Conservation (phyloP, 2,888 invertebrate genomes). For the Drosophila subquinaria region DNA sequence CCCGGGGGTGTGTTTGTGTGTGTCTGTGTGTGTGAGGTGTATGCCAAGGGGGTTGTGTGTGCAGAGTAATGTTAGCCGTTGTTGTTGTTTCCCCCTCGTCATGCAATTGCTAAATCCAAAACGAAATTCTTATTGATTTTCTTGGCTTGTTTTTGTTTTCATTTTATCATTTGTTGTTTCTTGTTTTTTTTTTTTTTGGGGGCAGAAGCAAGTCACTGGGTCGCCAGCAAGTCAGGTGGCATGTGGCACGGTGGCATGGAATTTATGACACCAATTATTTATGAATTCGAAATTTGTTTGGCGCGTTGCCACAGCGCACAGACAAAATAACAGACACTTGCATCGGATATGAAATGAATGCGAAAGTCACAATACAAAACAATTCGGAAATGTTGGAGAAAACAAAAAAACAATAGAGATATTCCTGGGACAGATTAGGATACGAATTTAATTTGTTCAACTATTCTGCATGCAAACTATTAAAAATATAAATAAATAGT, state of each 20-base stretch:
- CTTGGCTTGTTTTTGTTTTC: constrained; percentile 28
- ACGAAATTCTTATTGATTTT: constrained; percentile 69
- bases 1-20: constrained; percentile 4
- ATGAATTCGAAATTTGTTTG: constrained; percentile 80
- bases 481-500: too few species aligned
- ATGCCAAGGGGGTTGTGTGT: background rate
- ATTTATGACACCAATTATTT: constrained; percentile 81
- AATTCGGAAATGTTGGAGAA: constrained; percentile 7
- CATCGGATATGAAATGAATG: constrained; percentile 33
- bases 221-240: constrained; percentile 44
- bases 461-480: too few species aligned
- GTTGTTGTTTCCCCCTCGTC: constrained; percentile 1
- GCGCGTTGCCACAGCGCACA: constrained; percentile 65
- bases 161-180: constrained; percentile 33
- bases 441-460: too few species aligned
- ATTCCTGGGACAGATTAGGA: too few species aligned
- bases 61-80: constrained; percentile 14
- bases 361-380: background rate
- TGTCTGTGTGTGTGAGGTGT: background rate
- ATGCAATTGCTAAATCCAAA: constrained; percentile 62
- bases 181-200: constrained; percentile 19
- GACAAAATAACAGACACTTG: constrained; percentile 34
- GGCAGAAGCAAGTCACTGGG: constrained; percentile 69
- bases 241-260: constrained; percentile 11
- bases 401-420: background rate